These are phyloP conservation scores for Noctua pronuba DNA, from an alignment of 2,888 invertebrate species.

Conservation along the genomic window DNA sequence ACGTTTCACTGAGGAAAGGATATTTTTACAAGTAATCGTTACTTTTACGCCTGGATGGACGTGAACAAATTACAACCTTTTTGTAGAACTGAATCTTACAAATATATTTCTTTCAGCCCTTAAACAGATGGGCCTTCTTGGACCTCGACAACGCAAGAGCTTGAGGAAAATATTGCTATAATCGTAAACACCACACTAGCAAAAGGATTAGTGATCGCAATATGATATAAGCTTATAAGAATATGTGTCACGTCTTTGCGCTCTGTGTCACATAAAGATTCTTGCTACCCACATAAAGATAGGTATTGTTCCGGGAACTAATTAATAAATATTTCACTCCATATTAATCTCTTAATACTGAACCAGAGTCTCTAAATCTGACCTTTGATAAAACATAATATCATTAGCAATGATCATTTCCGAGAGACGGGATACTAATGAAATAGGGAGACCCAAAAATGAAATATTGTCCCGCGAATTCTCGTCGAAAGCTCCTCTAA, in stretches of 20 bases:
- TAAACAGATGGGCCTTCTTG: conserved; percentile 15
- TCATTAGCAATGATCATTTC: conserved; percentile 39
- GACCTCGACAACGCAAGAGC: not conserved
- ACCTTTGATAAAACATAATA: conserved; percentile 36
- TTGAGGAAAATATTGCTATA: conserved; percentile 33
- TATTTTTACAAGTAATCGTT: conserved; percentile 46
- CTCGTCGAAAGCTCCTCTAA: conserved; percentile 29
- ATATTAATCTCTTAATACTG: conserved; percentile 20
- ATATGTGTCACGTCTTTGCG: not conserved
- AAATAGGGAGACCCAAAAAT: conserved; percentile 41
- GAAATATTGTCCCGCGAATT: conserved; percentile 23
- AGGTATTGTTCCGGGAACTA: not conserved
- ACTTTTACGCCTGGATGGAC: conserved; percentile 36
- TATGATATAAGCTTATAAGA: conserved; percentile 14
- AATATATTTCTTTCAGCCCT: conserved; percentile 21
- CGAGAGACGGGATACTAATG: conserved; percentile 30
- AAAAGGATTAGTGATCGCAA: conserved; percentile 22
- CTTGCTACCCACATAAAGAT: not conserved
- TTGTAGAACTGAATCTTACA: conserved; percentile 31
- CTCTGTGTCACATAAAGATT: not conserved
- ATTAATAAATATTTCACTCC: conserved; percentile 19
- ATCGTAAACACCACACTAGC: conserved; percentile 21
- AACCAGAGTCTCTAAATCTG: conserved; percentile 20
- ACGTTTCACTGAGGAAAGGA: conserved; percentile 26
- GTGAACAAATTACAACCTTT: conserved; percentile 52